Evolutionary conservation across 1,140 invertebrate species (phyloP), one percentile per base, ranked within the genome.

Genomic region (Bombus breviceps): DNA sequence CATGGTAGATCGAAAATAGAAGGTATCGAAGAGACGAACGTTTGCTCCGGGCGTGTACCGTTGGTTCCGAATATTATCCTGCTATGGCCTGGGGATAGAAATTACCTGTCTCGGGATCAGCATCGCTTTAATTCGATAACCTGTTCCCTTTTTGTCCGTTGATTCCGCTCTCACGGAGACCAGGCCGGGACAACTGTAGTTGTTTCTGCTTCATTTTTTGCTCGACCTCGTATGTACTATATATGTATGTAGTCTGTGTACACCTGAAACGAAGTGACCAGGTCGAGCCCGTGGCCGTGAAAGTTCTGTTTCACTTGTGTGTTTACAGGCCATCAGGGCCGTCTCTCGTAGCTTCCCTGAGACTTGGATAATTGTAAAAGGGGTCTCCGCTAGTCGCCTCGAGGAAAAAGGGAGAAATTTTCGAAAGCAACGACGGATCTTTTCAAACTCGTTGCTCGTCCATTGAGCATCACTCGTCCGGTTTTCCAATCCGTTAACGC

Each of bases 221-320:
- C 73, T 41, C 72, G 86, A 90, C 75, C 86, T 90, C 72, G 64
- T 47, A n/a, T 28, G 47, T 69, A 12, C 47, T 62, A 84, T 43
- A 34, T 32, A 77, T 57, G 32, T n/a, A 41, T 53, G 12, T 22
- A 53, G 47, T 64, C 39, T 28, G 66, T 53, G 9, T 76, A 79
- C 66, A 82, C 82, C 76, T 43, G 79, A 37, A 69, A 82, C 66
- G 53, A 72, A 91, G 87, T 90, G 91, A 91, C 91, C 91, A 89
- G 91, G 89, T 92, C 90, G 90, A 80, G 88, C 92, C 90, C 89
- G 90, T 94, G 93, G 93, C 92, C 93, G 93, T 94, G 93, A 94
- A 94, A 94, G 93, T 93, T 93, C 87, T 90, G 85, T 85, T 90
- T 88, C 83, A 83, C 89, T 90, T 76, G 72, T 83, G 69, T 74